Evolutionary conservation across 35 echinoderm and acorn worm species (phyloP).

Genomic region (Holothuria glaberrima): DNA sequence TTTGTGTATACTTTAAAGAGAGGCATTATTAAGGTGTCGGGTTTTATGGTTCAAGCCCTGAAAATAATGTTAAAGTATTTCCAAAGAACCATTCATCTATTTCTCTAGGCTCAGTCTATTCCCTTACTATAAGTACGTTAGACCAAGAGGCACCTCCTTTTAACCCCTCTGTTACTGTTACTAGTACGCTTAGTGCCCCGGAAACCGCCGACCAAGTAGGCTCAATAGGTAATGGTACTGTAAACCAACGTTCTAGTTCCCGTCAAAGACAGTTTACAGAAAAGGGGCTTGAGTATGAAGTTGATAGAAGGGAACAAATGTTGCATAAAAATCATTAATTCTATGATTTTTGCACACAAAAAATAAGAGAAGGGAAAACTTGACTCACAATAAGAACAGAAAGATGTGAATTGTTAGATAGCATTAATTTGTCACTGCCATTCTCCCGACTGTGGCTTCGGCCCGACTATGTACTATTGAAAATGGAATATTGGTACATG

Average conservation of each 20-base stretch:
- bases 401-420: too few relatives aligned
- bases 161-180: neutral
- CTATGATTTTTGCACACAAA: too few relatives aligned
- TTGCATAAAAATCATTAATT: too few relatives aligned
- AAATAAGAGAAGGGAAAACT: too few relatives aligned
- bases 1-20: too few relatives aligned
- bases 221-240: neutral
- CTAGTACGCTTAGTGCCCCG: neutral
- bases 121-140: neutral
- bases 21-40: neutral
- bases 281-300: constrained; percentile 19
- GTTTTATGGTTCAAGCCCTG: neutral
- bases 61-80: neutral
- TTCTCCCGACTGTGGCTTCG: too few relatives aligned
- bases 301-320: constrained; percentile 12
- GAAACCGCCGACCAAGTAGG: neutral
- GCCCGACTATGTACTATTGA: too few relatives aligned
- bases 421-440: too few relatives aligned
- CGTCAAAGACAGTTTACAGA: constrained; percentile 18
- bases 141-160: neutral
- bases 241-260: neutral
- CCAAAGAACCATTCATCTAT: too few relatives aligned
- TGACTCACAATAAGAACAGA: too few relatives aligned
- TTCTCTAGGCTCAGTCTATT: too few relatives aligned
- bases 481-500: too few relatives aligned